Evolutionary conservation across 2,888 invertebrate genomes (phyloP), one percentile per base, ranked within the genome.

Genomic region (Sericinus montela): DNA sequence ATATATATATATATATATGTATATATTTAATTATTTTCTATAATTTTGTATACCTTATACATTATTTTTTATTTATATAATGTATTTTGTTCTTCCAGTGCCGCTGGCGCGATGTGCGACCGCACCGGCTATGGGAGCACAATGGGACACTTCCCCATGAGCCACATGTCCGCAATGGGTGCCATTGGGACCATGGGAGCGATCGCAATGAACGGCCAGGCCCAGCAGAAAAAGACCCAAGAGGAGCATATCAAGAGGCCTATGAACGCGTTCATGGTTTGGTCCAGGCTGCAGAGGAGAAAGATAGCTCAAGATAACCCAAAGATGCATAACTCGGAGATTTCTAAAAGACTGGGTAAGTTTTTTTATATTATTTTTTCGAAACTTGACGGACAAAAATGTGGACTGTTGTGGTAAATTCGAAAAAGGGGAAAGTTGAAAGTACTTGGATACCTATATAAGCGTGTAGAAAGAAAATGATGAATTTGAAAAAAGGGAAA

Each of bases 261-360:
- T 29, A 98, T 98, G 98, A 98, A 98, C 82, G 98, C 98, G 0
- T 98, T 98, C 85, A 98, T 98, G 98, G 98, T 98, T 41, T 98
- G 98, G 98, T 97, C 97, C 9, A 86, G 98, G 53, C 90, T 97
- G 45, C 98, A 98, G 78, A 87, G 98, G 61, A 89, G 97, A 67
- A 98, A 98, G 88, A 98, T 98, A 66, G 98, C 98, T 0, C 97
- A 98, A 82, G 98, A 98, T 69, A 98, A 98, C 80, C 98, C 98
- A 0, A 98, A 98, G 90, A 98, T 98, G 98, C 98, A 98, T 84
- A 98, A 98, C 79, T 97, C 97, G 0, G 98, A 98, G 85, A 98
- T 98, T 62, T 97, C 96, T 7, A 98, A 98, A 79, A 88, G 97
- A 77, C 91, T 98, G 60, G 96, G 96, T 95, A 63, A 92, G 94